phyloP scores from a whole-genome alignment of 2,888 invertebrate species.

The Limnephilus marmoratus region DNA sequence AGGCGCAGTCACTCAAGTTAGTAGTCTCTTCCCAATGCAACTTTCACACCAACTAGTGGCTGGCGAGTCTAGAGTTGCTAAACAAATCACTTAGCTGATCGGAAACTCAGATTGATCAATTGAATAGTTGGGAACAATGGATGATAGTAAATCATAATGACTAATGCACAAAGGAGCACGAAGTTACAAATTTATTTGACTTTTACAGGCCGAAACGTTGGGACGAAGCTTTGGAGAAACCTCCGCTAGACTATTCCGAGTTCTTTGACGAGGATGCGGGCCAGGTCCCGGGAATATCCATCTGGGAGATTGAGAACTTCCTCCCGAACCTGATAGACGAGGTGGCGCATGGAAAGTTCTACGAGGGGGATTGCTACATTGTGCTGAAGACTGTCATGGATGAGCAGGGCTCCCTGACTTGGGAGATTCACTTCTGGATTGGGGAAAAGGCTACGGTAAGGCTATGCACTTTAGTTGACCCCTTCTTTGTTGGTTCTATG shows the following conservation, averaged over 20 bases:
- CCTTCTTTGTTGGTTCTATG: not conserved
- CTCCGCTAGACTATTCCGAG: constrained; percentile 96
- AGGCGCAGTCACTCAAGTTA: constrained; percentile 85
- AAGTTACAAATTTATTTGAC: not conserved
- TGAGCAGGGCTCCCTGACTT: constrained; percentile 89
- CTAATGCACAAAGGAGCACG: not conserved
- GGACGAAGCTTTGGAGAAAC: constrained; percentile 97
- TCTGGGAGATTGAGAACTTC: constrained; percentile 99
- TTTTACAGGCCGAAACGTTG: constrained; percentile 90
- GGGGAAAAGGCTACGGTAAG: constrained; percentile 93
- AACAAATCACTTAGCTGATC: too few species aligned
- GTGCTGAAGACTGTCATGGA: constrained; percentile 92
- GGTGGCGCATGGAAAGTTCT: constrained; percentile 97
- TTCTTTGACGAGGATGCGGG: constrained; percentile 98
- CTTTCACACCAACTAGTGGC: too few species aligned
- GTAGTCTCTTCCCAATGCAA: not conserved
- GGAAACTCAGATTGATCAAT: too few species aligned
- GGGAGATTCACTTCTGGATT: constrained; percentile 99
- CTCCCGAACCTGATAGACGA: constrained; percentile 96
- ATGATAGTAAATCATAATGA: not conserved
- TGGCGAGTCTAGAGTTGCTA: too few species aligned
- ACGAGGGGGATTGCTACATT: constrained; percentile 99
- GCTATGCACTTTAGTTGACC: not conserved
- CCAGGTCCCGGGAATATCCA: constrained; percentile 91
- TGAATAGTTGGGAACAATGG: too few species aligned